Evolutionary conservation across 2,888 invertebrate species (phyloP).

Genomic region (Candidula unifasciata): DNA sequence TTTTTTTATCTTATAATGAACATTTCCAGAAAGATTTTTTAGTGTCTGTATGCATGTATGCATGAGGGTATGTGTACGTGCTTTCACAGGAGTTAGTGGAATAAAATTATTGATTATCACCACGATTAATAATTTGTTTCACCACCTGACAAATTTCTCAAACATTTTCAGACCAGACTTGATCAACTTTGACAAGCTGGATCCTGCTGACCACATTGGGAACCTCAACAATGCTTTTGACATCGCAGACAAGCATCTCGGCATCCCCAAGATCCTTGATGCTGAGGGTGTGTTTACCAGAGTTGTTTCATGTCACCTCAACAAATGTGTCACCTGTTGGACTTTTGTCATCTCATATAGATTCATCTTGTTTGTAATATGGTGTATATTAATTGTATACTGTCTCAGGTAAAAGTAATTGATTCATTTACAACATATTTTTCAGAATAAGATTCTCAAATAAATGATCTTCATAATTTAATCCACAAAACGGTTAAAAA

Average conservation of each 20-base stretch:
- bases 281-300: slow-evolving; percentile 67
- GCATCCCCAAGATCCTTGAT: slow-evolving; percentile 87
- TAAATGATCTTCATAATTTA: too few relatives aligned
- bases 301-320: background rate
- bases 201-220: slow-evolving; percentile 90
- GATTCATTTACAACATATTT: too few relatives aligned
- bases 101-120: too few relatives aligned
- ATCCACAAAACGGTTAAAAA: too few relatives aligned
- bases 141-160: background rate
- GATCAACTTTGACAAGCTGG: slow-evolving; percentile 90
- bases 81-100: too few relatives aligned
- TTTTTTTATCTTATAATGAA: too few relatives aligned
- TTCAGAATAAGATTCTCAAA: too few relatives aligned
- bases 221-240: slow-evolving; percentile 99
- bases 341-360: background rate
- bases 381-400: too few relatives aligned
- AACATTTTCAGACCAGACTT: slow-evolving; percentile 87
- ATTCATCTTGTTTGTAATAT: background rate
- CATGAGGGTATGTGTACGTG: too few relatives aligned
- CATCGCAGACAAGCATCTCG: slow-evolving; percentile 93
- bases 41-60: too few relatives aligned
- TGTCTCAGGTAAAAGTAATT: too few relatives aligned
- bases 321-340: background rate
- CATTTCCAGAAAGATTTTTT: too few relatives aligned
- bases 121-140: background rate